A percentile compares a stretch with the other conserved stretches of the same genome.
phyloP scores from a whole-genome alignment of 2,113 vertebrate genomes.

The Bubalus kerabau region DNA sequence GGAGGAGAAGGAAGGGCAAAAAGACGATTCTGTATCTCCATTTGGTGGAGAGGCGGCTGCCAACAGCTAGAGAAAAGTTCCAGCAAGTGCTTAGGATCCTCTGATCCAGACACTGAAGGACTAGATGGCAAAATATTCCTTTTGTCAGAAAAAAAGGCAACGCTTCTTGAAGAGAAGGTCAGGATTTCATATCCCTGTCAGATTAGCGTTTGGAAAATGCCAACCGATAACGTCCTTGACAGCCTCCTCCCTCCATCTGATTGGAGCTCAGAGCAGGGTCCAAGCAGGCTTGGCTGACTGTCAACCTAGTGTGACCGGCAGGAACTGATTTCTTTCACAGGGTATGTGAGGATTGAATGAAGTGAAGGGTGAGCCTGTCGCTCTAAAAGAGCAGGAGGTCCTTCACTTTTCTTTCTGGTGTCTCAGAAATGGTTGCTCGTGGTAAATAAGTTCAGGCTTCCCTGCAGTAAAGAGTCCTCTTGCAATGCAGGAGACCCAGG shows the following conservation, averaged over 20 bases:
- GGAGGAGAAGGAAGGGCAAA: not conserved
- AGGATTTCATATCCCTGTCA: not conserved
- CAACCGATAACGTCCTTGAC: fast-evolving
- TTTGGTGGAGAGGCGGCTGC: not conserved
- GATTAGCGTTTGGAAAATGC: not conserved
- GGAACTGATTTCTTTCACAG: not conserved
- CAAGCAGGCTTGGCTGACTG: not conserved
- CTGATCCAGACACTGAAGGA: not conserved
- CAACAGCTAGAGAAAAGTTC: not conserved
- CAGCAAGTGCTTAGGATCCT: not conserved
- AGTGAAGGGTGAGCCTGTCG: not conserved
- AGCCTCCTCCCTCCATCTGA: not conserved
- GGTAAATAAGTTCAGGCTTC: not conserved
- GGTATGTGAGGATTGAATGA: not conserved
- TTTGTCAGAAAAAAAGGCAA: not conserved
- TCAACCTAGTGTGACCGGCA: not conserved
- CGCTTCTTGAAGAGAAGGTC: not conserved
- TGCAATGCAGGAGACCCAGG: not conserved
- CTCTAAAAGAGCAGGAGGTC: not conserved
- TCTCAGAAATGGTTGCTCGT: not conserved
- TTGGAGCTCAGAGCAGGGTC: not conserved
- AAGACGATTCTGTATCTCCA: not conserved
- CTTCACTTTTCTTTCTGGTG: not conserved
- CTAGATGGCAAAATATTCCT: not conserved
- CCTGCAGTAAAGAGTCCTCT: not conserved